These are phyloP conservation scores for Galagoides demidoff DNA, from an alignment of 2,797 vertebrate species.

Conservation along the genomic window DNA sequence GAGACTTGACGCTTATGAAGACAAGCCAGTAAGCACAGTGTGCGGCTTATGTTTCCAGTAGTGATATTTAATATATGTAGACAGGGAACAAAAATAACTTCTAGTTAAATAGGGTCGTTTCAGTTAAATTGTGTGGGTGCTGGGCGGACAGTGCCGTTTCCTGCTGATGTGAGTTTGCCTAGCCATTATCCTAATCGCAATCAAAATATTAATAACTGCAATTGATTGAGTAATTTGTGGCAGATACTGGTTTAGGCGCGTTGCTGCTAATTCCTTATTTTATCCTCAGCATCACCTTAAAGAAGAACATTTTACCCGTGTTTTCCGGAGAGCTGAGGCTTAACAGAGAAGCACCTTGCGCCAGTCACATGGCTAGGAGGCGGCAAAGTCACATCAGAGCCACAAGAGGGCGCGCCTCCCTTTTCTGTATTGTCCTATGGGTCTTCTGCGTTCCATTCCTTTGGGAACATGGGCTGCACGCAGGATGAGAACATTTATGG, in stretches of 20 bases:
- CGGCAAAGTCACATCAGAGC: not conserved
- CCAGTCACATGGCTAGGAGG: not conserved
- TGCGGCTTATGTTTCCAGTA: not conserved
- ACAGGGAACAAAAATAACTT: not conserved
- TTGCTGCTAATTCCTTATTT: not conserved
- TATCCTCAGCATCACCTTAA: not conserved
- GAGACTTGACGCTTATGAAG: not conserved
- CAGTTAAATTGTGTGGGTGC: not conserved
- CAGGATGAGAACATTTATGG: not conserved
- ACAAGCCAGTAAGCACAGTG: not conserved
- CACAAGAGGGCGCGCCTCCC: constrained; percentile 13
- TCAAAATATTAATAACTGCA: not conserved
- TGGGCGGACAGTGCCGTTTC: not conserved
- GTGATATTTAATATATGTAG: not conserved
- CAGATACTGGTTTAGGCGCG: not conserved
- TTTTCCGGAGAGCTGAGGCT: not conserved
- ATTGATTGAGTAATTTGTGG: not conserved
- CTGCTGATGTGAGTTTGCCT: not conserved
- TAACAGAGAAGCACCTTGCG: not conserved
- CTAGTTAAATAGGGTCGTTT: not conserved
- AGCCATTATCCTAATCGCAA: not conserved
- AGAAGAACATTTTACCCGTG: not conserved
- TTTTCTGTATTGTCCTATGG: not conserved
- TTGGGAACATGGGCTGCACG: not conserved
- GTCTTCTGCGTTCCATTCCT: too few relatives aligned